These are phyloP conservation scores for Tipula vernalis DNA, from an alignment of 2,888 invertebrate genomes.

Conservation along the genomic window DNA sequence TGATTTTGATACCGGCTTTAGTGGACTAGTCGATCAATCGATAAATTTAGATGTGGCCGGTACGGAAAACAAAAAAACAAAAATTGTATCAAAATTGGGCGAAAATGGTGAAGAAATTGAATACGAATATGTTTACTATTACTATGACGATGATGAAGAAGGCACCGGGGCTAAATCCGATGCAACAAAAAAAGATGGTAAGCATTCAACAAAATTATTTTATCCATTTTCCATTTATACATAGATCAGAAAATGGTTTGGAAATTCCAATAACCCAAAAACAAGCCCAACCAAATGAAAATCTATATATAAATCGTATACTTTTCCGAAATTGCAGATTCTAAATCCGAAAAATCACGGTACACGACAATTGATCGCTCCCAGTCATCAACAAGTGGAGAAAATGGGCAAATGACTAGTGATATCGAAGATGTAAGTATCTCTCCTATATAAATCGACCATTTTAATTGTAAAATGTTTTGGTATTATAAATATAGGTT, in stretches of 20 bases:
- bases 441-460: neutral
- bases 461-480: conserved; percentile 16
- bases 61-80: conserved; percentile 53
- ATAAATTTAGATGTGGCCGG: conserved; percentile 49
- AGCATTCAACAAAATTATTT: neutral
- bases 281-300: neutral
- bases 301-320: neutral
- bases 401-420: neutral
- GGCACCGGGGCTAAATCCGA: conserved; percentile 18
- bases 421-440: neutral
- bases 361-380: conserved; percentile 34
- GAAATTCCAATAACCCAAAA: neutral
- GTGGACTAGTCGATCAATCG: conserved; percentile 36
- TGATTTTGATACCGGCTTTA: conserved; percentile 27
- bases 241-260: neutral
- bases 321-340: neutral
- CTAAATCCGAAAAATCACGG: conserved; percentile 27
- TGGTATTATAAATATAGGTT: conserved; percentile 28
- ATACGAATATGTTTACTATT: conserved; percentile 85
- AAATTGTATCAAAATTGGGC: conserved; percentile 74
- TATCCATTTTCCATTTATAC: neutral
- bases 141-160: conserved; percentile 72
- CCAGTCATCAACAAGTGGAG: conserved; percentile 30
- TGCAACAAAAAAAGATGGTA: conserved; percentile 24
- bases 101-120: conserved; percentile 85